Evolutionary conservation across 2,888 invertebrate genomes (phyloP).

Genomic region (Aquatica leii): DNA sequence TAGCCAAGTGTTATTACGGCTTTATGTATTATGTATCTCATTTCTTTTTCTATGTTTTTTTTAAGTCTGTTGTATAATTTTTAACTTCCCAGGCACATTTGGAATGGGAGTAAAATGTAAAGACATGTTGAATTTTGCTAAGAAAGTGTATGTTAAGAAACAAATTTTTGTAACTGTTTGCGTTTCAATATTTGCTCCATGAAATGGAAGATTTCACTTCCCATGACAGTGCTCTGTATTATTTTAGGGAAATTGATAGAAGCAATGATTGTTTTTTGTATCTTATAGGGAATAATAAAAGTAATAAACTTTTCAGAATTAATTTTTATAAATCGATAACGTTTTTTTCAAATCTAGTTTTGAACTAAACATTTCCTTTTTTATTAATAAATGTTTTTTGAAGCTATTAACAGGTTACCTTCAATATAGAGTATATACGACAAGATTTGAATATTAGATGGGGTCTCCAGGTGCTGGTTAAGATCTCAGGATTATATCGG

Average conservation of each 20-base stretch:
- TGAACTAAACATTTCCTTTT: too few species aligned
- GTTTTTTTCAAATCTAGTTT: too few species aligned
- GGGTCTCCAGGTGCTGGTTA: too few species aligned
- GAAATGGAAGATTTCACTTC: constrained; percentile 54
- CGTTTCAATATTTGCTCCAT: constrained; percentile 38
- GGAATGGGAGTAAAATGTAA: constrained; percentile 27
- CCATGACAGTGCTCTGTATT: constrained; percentile 65
- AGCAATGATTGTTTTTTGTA: constrained; percentile 71
- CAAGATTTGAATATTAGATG: too few species aligned
- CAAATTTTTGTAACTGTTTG: constrained; percentile 40
- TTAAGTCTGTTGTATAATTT: constrained; percentile 13
- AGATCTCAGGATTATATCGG: too few species aligned
- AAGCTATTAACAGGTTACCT: too few species aligned
- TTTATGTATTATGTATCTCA: constrained; percentile 8
- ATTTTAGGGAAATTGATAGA: constrained; percentile 63
- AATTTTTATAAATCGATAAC: not conserved
- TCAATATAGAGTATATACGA: too few species aligned
- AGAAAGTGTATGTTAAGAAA: constrained; percentile 36
- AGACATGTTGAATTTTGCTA: constrained; percentile 32
- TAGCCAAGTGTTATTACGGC: constrained; percentile 21
- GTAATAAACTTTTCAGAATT: constrained; percentile 35
- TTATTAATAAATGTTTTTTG: too few species aligned
- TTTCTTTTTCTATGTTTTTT: constrained; percentile 4
- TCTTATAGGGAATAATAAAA: constrained; percentile 61
- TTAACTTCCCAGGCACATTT: constrained; percentile 20